phyloP scores from a whole-genome alignment of 2,113 vertebrate species.

The Dromas ardeola region DNA sequence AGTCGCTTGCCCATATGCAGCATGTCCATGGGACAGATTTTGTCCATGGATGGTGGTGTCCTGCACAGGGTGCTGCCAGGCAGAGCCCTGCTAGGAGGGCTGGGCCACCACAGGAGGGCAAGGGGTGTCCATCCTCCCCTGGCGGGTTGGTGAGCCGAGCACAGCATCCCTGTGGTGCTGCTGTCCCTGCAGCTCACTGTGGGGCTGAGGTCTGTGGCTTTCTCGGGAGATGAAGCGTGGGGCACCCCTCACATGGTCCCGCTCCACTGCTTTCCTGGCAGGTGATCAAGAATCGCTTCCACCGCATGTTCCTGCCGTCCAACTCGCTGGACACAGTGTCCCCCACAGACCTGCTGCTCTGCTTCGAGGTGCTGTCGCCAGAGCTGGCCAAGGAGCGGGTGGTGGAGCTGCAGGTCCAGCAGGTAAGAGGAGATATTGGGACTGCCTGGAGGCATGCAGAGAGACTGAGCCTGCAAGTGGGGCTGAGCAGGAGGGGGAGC shows the following conservation, averaged over 20 bases:
- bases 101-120: not conserved
- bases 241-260: not conserved
- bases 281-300: slow-evolving; percentile 91
- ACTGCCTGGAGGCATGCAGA: not conserved
- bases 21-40: not conserved
- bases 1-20: not conserved
- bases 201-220: not conserved
- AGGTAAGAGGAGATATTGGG: slow-evolving; percentile 73
- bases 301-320: slow-evolving; percentile 86
- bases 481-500: not conserved
- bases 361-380: slow-evolving; percentile 93
- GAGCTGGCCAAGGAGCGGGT: slow-evolving; percentile 94
- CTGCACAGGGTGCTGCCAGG: not conserved
- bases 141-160: not conserved
- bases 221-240: not conserved
- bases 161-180: not conserved
- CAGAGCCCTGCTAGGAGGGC: not conserved
- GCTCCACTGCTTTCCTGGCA: slow-evolving; percentile 40
- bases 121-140: not conserved
- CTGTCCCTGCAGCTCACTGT: not conserved
- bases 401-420: slow-evolving; percentile 89
- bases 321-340: slow-evolving; percentile 89
- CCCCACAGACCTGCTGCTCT: slow-evolving; percentile 87
- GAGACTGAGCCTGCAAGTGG: not conserved
- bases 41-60: not conserved